A percentile compares a stretch with the other conserved stretches of the same genome.
Conservation (phyloP, 2,797 vertebrate genomes). For the Pantherophis alleghaniensis region DNA sequence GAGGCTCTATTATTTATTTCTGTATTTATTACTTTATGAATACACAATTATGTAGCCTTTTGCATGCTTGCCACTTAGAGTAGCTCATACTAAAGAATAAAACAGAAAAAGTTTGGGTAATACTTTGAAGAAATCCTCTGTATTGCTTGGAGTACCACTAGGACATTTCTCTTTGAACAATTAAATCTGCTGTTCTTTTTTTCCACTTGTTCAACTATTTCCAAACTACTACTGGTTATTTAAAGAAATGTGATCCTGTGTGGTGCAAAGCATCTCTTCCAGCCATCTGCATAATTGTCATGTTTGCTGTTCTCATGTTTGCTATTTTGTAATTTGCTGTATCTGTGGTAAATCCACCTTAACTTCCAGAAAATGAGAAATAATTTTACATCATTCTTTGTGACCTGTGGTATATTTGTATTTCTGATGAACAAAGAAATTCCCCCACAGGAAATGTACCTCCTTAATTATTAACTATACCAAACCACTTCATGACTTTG, state of each 20-base stretch:
- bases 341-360: background rate
- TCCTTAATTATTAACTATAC: background rate
- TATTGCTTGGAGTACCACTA: background rate
- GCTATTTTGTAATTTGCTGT: background rate
- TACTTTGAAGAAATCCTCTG: background rate
- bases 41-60: background rate
- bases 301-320: background rate
- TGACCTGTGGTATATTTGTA: background rate
- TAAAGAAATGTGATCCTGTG: background rate
- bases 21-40: background rate
- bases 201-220: background rate
- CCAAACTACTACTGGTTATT: background rate
- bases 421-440: background rate
- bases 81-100: background rate
- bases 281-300: background rate
- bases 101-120: background rate
- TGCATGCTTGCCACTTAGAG: no score
- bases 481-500: background rate
- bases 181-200: background rate
- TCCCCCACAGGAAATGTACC: background rate
- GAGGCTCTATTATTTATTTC: background rate
- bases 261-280: background rate
- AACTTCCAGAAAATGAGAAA: background rate
- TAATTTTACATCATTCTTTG: background rate
- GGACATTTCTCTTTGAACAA: background rate